These are phyloP conservation scores for Armadillidium nasatum DNA, from an alignment of 1,140 invertebrate genomes.

Conservation along the genomic window DNA sequence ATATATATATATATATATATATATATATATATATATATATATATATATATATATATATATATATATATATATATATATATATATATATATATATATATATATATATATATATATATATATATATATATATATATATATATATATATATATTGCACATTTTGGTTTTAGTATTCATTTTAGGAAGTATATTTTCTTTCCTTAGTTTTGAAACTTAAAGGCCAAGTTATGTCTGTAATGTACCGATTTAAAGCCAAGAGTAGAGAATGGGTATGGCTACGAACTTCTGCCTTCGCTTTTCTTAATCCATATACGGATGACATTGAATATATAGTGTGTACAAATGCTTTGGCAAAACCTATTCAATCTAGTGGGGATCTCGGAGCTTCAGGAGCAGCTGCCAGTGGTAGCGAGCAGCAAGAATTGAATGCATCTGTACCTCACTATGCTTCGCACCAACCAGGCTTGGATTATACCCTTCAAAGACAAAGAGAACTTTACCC, in stretches of 20 bases:
- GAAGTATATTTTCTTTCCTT: conserved; percentile 48
- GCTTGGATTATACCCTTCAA: conserved; percentile 70
- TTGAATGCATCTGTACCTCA: conserved; percentile 48
- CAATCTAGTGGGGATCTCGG: conserved; percentile 40
- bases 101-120: too few relatives aligned
- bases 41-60: too few relatives aligned
- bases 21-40: too few relatives aligned
- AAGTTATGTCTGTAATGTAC: conserved; percentile 92
- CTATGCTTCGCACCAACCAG: conserved; percentile 60
- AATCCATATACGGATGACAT: conserved; percentile 97
- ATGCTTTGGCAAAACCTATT: conserved; percentile 67
- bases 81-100: too few relatives aligned
- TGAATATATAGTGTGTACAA: conserved; percentile 96
- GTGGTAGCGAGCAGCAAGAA: conserved; percentile 48
- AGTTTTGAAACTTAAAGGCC: conserved; percentile 93
- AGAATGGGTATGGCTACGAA: conserved; percentile 92
- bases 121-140: too few relatives aligned
- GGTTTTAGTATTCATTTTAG: too few relatives aligned
- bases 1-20: too few relatives aligned
- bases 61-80: too few relatives aligned
- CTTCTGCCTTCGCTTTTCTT: conserved; percentile 90
- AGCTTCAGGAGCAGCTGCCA: conserved; percentile 42
- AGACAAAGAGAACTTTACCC: conserved; percentile 54
- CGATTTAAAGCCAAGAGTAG: conserved; percentile 88
- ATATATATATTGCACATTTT: too few relatives aligned